phyloP scores from a whole-genome alignment of 1,140 invertebrate genomes.

The Megalopta genalis region DNA sequence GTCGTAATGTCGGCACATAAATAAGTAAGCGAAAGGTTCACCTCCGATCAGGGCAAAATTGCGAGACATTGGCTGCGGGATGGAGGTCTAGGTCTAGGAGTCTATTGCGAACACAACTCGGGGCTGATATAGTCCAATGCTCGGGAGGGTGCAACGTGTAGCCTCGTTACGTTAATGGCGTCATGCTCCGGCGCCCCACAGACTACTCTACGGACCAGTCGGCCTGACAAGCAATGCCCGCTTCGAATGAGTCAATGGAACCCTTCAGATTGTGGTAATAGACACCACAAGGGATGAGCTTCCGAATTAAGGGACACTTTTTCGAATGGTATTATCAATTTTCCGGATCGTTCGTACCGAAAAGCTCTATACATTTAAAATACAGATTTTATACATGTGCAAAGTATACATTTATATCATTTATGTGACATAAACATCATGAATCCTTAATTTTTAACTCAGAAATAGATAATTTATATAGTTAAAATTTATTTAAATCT shows the following conservation, averaged over 20 bases:
- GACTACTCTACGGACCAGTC: slow-evolving; percentile 58
- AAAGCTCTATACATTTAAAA: too few relatives aligned
- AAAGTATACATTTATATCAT: too few relatives aligned
- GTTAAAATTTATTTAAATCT: too few relatives aligned
- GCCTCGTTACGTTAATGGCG: slow-evolving; percentile 71
- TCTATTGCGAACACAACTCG: slow-evolving; percentile 53
- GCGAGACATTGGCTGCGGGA: slow-evolving; percentile 46
- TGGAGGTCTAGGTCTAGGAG: slow-evolving; percentile 70
- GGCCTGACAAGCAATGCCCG: slow-evolving; percentile 36
- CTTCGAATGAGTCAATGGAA: slow-evolving; percentile 43
- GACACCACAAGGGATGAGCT: not conserved
- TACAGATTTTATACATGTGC: too few relatives aligned
- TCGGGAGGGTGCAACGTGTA: slow-evolving; percentile 65
- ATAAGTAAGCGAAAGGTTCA: not conserved
- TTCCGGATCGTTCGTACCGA: too few relatives aligned
- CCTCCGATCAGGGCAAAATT: slow-evolving; percentile 44
- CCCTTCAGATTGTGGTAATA: slow-evolving; percentile 18
- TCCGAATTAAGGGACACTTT: not conserved
- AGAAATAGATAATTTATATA: too few relatives aligned
- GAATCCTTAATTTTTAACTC: too few relatives aligned
- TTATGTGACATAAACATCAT: too few relatives aligned
- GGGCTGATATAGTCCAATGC: slow-evolving; percentile 62
- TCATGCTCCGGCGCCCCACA: slow-evolving; percentile 72
- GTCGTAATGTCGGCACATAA: not conserved
- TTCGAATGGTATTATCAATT: too few relatives aligned